A percentile compares a stretch with the other conserved stretches of the same genome.
These are phyloP conservation scores for Geotrypetes seraphini DNA, from an alignment of 2,797 vertebrate genomes.

Conservation along the genomic window DNA sequence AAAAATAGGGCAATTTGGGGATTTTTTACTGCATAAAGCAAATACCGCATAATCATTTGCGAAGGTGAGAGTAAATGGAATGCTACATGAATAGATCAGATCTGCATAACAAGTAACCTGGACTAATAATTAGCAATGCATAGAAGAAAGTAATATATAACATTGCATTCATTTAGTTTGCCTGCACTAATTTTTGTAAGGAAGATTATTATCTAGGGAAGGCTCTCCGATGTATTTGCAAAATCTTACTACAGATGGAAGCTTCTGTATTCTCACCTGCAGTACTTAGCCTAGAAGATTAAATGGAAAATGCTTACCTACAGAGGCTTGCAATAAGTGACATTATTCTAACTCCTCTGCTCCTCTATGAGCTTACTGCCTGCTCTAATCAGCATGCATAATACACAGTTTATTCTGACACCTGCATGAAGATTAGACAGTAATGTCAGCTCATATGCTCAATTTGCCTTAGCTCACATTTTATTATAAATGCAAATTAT, in stretches of 20 bases:
- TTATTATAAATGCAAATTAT: constrained; percentile 24
- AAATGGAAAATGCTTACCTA: constrained; percentile 16
- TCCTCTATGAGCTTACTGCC: constrained; percentile 15
- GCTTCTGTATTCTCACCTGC: constrained; percentile 10
- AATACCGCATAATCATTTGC: too few relatives aligned
- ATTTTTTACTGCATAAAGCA: too few relatives aligned
- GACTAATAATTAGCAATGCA: too few relatives aligned
- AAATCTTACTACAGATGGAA: constrained; percentile 3
- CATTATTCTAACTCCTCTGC: constrained; percentile 15
- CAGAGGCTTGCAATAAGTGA: constrained; percentile 16
- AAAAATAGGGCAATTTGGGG: too few relatives aligned
- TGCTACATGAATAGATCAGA: too few relatives aligned
- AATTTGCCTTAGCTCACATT: constrained; percentile 6
- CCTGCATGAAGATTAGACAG: constrained; percentile 12
- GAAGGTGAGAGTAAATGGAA: too few relatives aligned
- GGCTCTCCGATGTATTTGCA: too few relatives aligned
- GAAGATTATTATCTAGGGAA: too few relatives aligned
- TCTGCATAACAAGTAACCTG: too few relatives aligned
- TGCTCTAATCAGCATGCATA: constrained; percentile 35
- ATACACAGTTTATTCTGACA: constrained; percentile 27
- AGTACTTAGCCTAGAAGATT: constrained; percentile 15
- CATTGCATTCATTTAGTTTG: too few relatives aligned
- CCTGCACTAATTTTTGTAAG: too few relatives aligned
- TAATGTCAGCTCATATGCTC: constrained; percentile 6
- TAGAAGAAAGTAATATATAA: too few relatives aligned